phyloP scores from a whole-genome alignment of 2,797 vertebrate genomes.

The Mionectes olivaceus region DNA sequence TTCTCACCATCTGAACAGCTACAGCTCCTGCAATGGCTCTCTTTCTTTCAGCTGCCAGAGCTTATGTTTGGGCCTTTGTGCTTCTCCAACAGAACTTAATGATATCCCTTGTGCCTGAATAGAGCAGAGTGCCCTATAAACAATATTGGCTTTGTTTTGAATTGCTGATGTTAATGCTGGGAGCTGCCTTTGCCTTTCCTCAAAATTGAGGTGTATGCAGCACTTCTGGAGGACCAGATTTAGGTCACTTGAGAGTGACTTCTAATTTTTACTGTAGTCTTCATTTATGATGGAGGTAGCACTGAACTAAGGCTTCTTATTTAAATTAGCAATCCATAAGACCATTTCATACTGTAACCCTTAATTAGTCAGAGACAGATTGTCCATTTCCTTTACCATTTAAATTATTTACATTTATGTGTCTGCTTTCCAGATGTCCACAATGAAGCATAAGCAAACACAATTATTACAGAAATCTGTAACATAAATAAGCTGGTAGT shows the following conservation, averaged over 20 bases:
- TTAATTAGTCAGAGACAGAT: background rate
- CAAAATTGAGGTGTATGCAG: background rate
- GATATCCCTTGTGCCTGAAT: background rate
- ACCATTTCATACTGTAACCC: background rate
- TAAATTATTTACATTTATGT: background rate
- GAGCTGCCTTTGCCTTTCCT: background rate
- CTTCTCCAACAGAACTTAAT: background rate
- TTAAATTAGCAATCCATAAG: background rate
- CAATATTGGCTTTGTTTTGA: background rate
- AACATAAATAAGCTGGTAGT: background rate
- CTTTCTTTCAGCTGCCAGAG: background rate
- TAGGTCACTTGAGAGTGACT: background rate
- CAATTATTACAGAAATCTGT: background rate
- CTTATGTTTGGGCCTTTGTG: slow-evolving; percentile 3
- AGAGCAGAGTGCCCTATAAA: background rate
- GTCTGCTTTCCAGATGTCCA: background rate
- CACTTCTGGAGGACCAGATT: background rate
- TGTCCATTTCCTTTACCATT: background rate
- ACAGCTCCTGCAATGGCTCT: background rate
- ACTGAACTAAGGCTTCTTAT: background rate
- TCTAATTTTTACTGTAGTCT: background rate
- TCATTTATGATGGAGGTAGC: background rate
- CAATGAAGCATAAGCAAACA: background rate
- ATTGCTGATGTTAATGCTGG: background rate
- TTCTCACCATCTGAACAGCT: background rate